Evolutionary conservation across 1,140 invertebrate species (phyloP).

Genomic region (Bombus cullumanus): DNA sequence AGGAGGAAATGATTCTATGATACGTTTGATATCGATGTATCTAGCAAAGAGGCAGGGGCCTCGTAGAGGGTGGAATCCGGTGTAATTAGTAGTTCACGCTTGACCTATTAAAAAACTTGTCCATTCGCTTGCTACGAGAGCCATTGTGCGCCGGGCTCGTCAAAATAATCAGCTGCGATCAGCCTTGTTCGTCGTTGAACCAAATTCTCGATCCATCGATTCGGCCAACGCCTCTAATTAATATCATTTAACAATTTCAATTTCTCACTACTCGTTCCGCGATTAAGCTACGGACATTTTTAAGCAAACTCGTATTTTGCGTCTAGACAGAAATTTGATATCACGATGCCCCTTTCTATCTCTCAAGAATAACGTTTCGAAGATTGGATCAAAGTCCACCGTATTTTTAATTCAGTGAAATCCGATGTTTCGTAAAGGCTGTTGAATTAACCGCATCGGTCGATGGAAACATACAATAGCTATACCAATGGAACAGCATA

Average conservation of each 20-base stretch:
- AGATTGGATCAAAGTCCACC: not conserved
- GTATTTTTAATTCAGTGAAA: not conserved
- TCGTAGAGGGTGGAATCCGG: not conserved
- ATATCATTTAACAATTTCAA: not conserved
- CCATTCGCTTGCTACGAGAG: conserved; percentile 1
- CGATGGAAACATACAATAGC: no score
- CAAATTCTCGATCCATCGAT: conserved; percentile 10
- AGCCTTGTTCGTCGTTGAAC: not conserved
- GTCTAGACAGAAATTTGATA: not conserved
- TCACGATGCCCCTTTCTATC: not conserved
- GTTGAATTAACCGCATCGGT: not conserved
- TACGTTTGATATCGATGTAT: not conserved
- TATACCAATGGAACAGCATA: not conserved
- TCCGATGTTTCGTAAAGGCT: not conserved
- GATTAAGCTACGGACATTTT: no score
- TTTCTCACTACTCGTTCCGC: no score
- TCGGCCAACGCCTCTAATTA: conserved; percentile 18
- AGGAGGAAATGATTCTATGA: not conserved
- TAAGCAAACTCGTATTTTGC: no score
- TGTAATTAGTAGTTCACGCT: conserved; percentile 49
- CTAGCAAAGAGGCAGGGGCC: not conserved
- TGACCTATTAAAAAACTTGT: conserved; percentile 50
- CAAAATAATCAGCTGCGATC: conserved; percentile 46
- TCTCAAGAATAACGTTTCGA: not conserved
- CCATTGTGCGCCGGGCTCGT: conserved; percentile 27